These are phyloP conservation scores for Hassar affinis DNA, from an alignment of 2,113 vertebrate species.

Conservation along the genomic window DNA sequence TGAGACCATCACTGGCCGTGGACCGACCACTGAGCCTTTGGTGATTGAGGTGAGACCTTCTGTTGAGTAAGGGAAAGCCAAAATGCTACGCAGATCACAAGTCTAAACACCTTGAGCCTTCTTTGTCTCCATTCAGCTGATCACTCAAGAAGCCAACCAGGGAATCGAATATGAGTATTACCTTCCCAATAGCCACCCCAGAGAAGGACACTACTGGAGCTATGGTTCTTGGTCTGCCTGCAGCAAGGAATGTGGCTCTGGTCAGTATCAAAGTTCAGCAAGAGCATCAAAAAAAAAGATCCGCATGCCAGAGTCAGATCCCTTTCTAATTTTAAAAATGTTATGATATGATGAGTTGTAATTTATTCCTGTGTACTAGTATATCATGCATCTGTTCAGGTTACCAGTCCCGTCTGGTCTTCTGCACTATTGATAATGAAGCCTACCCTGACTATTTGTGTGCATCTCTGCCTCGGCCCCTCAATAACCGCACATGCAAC, in stretches of 20 bases:
- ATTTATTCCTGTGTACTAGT: not conserved
- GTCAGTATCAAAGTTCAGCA: slow-evolving; percentile 65
- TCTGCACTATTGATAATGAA: slow-evolving; percentile 88
- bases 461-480: slow-evolving; percentile 73
- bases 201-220: slow-evolving; percentile 83
- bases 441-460: slow-evolving; percentile 85
- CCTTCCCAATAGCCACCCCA: slow-evolving; percentile 68
- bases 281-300: not conserved
- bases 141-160: slow-evolving; percentile 87
- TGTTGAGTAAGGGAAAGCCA: not conserved
- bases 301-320: not conserved
- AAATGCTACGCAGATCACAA: not conserved
- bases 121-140: slow-evolving; percentile 72
- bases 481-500: slow-evolving; percentile 81
- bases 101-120: too few species aligned
- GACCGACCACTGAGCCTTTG: slow-evolving; percentile 91
- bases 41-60: slow-evolving; percentile 82
- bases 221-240: slow-evolving; percentile 88
- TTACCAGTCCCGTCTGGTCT: slow-evolving; percentile 85
- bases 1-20: slow-evolving; percentile 82
- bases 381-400: slow-evolving; percentile 67
- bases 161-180: slow-evolving; percentile 88
- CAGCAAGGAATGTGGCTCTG: slow-evolving; percentile 86
- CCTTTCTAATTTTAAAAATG: not conserved
- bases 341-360: not conserved